A percentile compares a stretch with the other conserved stretches of the same genome.
phyloP scores from a whole-genome alignment of 2,888 invertebrate genomes.

The Agrotis segetum region DNA sequence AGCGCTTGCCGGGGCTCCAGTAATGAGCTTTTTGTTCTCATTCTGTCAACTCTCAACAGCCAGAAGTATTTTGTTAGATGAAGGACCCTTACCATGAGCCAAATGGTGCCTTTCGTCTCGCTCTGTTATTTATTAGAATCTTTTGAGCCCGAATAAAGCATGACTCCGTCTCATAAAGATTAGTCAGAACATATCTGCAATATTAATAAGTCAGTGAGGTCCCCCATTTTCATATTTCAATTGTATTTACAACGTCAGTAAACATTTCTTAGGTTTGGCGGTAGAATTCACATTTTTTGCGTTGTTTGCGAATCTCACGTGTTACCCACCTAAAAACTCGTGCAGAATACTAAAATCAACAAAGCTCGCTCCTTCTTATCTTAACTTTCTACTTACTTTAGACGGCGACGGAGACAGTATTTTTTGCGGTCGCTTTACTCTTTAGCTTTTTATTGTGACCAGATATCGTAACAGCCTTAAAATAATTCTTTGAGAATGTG shows the following conservation, averaged over 20 bases:
- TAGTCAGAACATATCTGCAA: conserved; percentile 32
- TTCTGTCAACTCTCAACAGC: conserved; percentile 60
- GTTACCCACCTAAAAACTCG: conserved; percentile 49
- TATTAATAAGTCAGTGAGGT: conserved; percentile 35
- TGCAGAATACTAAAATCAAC: conserved; percentile 66
- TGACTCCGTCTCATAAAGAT: conserved; percentile 27
- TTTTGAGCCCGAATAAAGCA: conserved; percentile 32
- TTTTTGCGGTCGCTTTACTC: conserved; percentile 57
- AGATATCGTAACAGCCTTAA: conserved; percentile 37
- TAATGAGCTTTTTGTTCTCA: conserved; percentile 61
- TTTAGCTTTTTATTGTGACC: conserved; percentile 53
- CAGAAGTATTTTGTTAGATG: conserved; percentile 59
- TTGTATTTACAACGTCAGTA: conserved; percentile 40
- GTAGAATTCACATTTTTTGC: conserved; percentile 26
- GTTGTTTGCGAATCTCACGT: conserved; percentile 39
- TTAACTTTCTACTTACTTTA: conserved; percentile 59
- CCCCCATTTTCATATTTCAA: conserved; percentile 43
- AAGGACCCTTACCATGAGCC: conserved; percentile 57
- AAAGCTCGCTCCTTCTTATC: conserved; percentile 60
- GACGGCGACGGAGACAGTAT: conserved; percentile 60
- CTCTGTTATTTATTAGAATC: conserved; percentile 55
- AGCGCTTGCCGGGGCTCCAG: conserved; percentile 42
- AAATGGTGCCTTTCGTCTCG: conserved; percentile 55
- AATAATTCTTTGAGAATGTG: conserved; percentile 32
- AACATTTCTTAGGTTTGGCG: conserved; percentile 20